Conservation (phyloP, 2,888 invertebrate genomes). For the Timema podura region DNA sequence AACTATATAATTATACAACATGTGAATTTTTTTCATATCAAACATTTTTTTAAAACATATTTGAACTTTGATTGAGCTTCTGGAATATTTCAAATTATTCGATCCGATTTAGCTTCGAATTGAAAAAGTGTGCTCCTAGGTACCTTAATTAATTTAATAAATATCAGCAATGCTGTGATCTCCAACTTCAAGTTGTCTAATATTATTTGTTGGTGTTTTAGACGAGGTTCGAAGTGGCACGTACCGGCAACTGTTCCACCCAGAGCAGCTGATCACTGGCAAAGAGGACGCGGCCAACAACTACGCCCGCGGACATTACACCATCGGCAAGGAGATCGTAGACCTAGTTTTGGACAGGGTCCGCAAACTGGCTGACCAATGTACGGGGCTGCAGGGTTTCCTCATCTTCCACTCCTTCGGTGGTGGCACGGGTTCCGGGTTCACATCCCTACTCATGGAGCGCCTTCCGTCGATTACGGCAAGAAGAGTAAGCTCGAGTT, state of each 20-base stretch:
- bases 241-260: slow-evolving; percentile 54
- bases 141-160: no score
- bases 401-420: slow-evolving; percentile 62
- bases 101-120: no score
- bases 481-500: slow-evolving; percentile 63
- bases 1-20: no score
- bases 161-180: no score
- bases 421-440: slow-evolving; percentile 60
- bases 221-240: slow-evolving; percentile 91
- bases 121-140: no score
- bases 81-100: no score
- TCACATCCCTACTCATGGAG: slow-evolving; percentile 63
- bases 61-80: no score
- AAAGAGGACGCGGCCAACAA: slow-evolving; percentile 98
- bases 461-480: slow-evolving; percentile 62
- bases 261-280: slow-evolving; percentile 90
- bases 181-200: background rate
- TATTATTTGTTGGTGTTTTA: slow-evolving; percentile 42
- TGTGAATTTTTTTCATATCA: no score
- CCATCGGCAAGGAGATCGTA: slow-evolving; percentile 58
- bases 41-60: no score
- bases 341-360: slow-evolving; percentile 54
- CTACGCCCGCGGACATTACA: slow-evolving; percentile 91
- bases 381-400: slow-evolving; percentile 56
- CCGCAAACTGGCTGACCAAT: slow-evolving; percentile 53